phyloP scores from a whole-genome alignment of 2,113 vertebrate species.

The Mohoua ochrocephala region DNA sequence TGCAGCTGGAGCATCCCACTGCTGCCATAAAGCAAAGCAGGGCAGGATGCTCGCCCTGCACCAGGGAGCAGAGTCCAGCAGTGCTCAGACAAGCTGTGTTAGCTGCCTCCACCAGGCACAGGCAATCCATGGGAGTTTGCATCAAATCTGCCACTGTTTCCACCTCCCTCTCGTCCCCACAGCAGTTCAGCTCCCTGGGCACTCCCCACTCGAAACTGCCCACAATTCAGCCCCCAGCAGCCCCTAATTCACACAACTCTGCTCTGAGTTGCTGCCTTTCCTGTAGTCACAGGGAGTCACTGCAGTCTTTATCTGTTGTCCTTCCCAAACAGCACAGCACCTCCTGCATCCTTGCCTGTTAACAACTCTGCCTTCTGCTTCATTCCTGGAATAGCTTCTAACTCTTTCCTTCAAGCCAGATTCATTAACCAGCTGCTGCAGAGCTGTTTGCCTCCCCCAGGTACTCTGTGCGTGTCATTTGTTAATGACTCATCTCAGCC shows the following conservation, averaged over 20 bases:
- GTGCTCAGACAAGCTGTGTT: not conserved
- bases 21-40: not conserved
- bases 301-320: not conserved
- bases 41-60: not conserved
- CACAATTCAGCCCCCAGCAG: not conserved
- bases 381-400: constrained; percentile 49
- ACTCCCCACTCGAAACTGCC: not conserved
- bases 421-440: constrained; percentile 65
- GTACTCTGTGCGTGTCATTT: constrained; percentile 56
- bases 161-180: not conserved
- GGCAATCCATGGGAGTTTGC: not conserved
- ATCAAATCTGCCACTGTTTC: not conserved
- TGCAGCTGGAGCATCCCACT: not conserved
- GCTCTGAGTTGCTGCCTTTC: not conserved
- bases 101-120: not conserved
- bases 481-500: constrained; percentile 58
- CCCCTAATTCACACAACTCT: not conserved
- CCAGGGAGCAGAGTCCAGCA: not conserved
- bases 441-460: constrained; percentile 58
- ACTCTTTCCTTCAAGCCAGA: constrained; percentile 51
- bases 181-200: not conserved
- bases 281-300: not conserved
- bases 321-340: not conserved
- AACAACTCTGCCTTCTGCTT: constrained; percentile 38
- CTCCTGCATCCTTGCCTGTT: constrained; percentile 14